Base-by-base conservation (phyloP, 1,140 invertebrate genomes). In the Carposina sasakii region DNA sequence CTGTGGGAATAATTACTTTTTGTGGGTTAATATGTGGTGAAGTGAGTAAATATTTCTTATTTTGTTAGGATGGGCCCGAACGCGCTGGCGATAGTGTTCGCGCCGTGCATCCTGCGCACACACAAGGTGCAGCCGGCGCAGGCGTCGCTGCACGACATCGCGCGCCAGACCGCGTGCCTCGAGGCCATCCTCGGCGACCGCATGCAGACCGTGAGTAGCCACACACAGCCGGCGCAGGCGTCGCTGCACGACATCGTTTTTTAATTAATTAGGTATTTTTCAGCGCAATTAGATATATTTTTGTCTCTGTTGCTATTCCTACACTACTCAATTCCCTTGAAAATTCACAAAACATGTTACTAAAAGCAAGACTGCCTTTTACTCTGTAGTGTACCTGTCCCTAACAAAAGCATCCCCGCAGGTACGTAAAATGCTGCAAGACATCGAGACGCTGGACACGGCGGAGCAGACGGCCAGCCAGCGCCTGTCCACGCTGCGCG, bases 61-160 rank as follows among this genome's bases (percentile, higher is more conserved):
- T n/a, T 3, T 16, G 28, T 1, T 60, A 84, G 94, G 49, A 99
- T 99, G 97, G 94, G 92, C 55, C 88, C 94, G 0, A 94, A 94
- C 62, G 94, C 95, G 30, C 82, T 99, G 43, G 95, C 97, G 13
- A 97, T 98, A 58, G 95, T 98, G 34, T 98, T 98, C 86, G 96
- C 96, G 9, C 97, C 97, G 5, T 98, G 96, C 81, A 93, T 98
- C 42, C 85, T 98, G 47, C 87, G 96, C 40, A 95, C 95, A 23
- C 94, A 94, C 76, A 92, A 94, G 71, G 78, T 90, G 34, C 87
- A 96, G 41, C 94, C 94, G 22, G 96, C 95, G 12, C 96, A 98
- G 81, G 96, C 96, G 71, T 94, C 94, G 60, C 86, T 97, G 40
- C 90, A 91, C 60, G 92, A 94, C 67, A 93, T 94, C 49, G 88